A percentile compares a stretch with the other conserved stretches of the same genome.
Evolutionary conservation across 64 coral and sea anemone genomes (phyloP).

Genomic region (Anthopleura sola): DNA sequence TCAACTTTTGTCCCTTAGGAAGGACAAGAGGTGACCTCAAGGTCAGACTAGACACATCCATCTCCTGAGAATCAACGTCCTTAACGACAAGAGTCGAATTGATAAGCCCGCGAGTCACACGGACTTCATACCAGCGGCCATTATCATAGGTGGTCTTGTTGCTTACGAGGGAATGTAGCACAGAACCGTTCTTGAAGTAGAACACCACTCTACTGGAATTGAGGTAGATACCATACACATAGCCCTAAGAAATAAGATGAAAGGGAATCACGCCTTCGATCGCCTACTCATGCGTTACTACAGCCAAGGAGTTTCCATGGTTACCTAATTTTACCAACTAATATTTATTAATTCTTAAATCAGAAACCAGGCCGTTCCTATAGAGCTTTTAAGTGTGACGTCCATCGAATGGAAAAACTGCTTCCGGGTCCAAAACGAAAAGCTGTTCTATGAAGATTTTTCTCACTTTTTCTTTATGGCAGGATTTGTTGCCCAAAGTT

Average conservation of each 20-base stretch:
- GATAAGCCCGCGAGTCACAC: constrained; percentile 64
- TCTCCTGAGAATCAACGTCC: constrained; percentile 43
- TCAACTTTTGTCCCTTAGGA: constrained; percentile 33
- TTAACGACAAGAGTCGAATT: constrained; percentile 73
- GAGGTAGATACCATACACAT: constrained; percentile 71
- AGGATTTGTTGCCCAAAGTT: too few species aligned
- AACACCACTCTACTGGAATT: constrained; percentile 67
- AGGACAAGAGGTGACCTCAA: constrained; percentile 8
- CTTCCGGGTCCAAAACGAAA: too few species aligned
- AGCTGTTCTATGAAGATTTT: too few species aligned
- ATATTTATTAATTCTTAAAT: too few species aligned
- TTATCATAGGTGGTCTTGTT: constrained; percentile 59
- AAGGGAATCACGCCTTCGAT: background rate
- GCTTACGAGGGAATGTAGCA: constrained; percentile 41
- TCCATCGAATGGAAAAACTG: too few species aligned
- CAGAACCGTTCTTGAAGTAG: constrained; percentile 56
- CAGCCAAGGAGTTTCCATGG: too few species aligned
- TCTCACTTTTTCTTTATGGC: too few species aligned
- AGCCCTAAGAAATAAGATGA: constrained; percentile 31
- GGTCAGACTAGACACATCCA: constrained; percentile 31
- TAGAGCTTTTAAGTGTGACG: too few species aligned
- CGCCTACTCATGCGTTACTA: too few species aligned
- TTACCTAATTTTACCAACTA: too few species aligned
- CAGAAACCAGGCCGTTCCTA: too few species aligned
- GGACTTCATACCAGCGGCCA: constrained; percentile 83